These are phyloP conservation scores for Malthinus flaveolus DNA, from an alignment of 2,888 invertebrate genomes.

Conservation along the genomic window DNA sequence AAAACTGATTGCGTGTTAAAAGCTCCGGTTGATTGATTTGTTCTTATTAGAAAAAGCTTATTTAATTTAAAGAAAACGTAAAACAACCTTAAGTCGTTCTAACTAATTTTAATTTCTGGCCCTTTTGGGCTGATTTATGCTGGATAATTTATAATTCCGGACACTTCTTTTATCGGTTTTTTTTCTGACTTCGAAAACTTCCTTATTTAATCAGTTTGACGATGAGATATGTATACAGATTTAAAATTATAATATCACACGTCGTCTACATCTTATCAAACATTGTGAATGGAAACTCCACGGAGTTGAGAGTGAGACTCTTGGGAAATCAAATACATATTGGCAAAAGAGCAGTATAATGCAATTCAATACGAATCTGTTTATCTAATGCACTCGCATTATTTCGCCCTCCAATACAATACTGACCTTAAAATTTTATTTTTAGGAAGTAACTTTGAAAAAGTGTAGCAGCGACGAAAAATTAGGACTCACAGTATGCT, in stretches of 20 bases:
- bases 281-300: conserved; percentile 39
- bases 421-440: conserved; percentile 10
- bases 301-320: conserved; percentile 31
- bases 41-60: conserved; percentile 14
- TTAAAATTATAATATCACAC: conserved; percentile 13
- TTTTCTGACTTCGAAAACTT: conserved; percentile 1
- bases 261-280: conserved; percentile 21
- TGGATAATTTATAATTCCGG: neutral
- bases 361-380: conserved; percentile 15
- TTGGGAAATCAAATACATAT: conserved; percentile 41
- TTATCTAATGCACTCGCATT: too few species aligned
- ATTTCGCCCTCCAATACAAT: too few species aligned
- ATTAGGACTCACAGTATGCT: conserved; percentile 70
- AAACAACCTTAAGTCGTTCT: conserved; percentile 17
- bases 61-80: conserved; percentile 15
- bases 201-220: neutral
- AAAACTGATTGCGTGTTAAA: conserved; percentile 31
- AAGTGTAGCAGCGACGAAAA: conserved; percentile 63
- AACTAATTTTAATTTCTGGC: neutral
- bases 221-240: neutral
- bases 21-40: conserved; percentile 28
- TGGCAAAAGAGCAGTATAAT: conserved; percentile 39
- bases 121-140: neutral
- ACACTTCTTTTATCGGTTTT: conserved; percentile 6
- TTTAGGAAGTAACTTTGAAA: conserved; percentile 67